A percentile compares a stretch with the other conserved stretches of the same genome.
phyloP scores from a whole-genome alignment of 2,888 invertebrate genomes.

The Diaperis boleti region DNA sequence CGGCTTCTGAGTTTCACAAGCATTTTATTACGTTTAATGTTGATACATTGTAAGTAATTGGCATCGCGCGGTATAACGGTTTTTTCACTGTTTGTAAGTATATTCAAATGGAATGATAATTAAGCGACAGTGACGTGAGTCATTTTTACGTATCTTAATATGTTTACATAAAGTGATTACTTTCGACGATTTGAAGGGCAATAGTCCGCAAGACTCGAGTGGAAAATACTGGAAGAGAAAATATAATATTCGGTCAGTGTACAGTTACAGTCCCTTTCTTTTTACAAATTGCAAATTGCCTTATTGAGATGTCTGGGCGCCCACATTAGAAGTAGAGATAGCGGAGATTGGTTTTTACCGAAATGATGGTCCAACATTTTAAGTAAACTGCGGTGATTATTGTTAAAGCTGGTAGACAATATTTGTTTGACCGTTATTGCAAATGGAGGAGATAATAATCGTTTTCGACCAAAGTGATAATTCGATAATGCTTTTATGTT shows the following conservation, averaged over 20 bases:
- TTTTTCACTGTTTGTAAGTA: conserved; percentile 8
- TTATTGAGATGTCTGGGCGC: no score
- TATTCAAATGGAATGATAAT: conserved; percentile 13
- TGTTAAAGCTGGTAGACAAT: no score
- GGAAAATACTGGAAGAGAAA: not conserved
- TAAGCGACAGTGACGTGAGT: not conserved
- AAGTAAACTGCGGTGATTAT: no score
- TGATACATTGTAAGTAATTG: conserved; percentile 8
- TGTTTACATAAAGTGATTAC: not conserved
- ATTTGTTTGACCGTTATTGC: no score
- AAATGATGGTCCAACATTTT: no score
- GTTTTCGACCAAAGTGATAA: no score
- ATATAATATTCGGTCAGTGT: not conserved
- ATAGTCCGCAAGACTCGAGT: not conserved
- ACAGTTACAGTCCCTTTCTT: no score
- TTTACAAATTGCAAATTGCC: no score
- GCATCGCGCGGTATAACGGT: conserved; percentile 3
- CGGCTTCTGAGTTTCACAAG: conserved; percentile 11
- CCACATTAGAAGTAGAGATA: no score
- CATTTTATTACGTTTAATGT: not conserved
- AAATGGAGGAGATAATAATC: no score
- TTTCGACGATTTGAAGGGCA: not conserved
- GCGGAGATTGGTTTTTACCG: no score
- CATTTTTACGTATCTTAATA: not conserved
- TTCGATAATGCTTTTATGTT: no score